Percentiles rank a stretch among this genome's conserved stretches.
phyloP scores from a whole-genome alignment of 2,797 vertebrate species.

The Acipenser ruthenus region DNA sequence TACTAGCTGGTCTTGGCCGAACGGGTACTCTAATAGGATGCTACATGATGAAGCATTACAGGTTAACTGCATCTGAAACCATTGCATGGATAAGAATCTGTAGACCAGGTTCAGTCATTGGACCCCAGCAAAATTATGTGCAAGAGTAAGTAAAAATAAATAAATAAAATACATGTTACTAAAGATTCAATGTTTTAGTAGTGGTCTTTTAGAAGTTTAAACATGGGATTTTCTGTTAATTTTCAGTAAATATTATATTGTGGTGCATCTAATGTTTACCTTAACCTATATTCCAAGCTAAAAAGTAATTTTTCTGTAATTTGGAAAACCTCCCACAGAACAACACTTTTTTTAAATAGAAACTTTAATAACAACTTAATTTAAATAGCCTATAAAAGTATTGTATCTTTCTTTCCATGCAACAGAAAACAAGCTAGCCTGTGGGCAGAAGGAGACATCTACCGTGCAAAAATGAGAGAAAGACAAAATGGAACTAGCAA shows the following conservation, averaged over 20 bases:
- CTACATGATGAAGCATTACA: constrained; percentile 97
- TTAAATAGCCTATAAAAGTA: background rate
- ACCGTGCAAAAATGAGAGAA: constrained; percentile 69
- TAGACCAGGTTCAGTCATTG: constrained; percentile 90
- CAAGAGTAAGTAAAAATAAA: constrained; percentile 68
- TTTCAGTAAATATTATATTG: background rate
- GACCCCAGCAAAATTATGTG: constrained; percentile 89
- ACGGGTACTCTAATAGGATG: constrained; percentile 92
- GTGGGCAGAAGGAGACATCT: constrained; percentile 86
- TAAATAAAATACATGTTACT: background rate
- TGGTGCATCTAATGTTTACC: background rate
- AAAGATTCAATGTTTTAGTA: background rate
- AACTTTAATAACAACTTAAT: background rate
- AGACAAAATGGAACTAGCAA: constrained; percentile 61
- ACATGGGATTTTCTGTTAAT: background rate
- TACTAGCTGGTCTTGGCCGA: constrained; percentile 84
- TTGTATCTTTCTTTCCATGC: background rate
- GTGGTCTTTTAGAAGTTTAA: background rate
- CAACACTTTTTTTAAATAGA: background rate
- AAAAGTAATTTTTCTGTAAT: background rate
- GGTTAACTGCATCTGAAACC: constrained; percentile 81
- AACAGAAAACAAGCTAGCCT: constrained; percentile 80
- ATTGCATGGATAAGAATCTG: constrained; percentile 97
- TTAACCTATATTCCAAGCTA: too few relatives aligned
- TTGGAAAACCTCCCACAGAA: too few relatives aligned